Evolutionary conservation across 2,888 invertebrate genomes (phyloP), one percentile per base, ranked within the genome.

Genomic region (Netelia fuscicornis): DNA sequence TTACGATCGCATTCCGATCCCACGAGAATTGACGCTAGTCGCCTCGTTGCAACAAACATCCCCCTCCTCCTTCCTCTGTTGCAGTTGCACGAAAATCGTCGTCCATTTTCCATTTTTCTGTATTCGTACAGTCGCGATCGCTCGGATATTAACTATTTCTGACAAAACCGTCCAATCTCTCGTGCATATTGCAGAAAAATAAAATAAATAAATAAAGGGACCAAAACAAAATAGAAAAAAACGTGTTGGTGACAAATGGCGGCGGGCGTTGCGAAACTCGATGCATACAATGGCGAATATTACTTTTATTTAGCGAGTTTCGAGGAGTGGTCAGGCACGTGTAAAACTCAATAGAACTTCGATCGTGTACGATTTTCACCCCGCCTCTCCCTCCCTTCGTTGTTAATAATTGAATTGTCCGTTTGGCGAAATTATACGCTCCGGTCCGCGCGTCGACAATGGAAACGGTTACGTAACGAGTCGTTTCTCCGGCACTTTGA

Each of bases 1-100:
- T 84, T 84, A 80, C 80, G 76, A 84, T 84, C 80, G 84, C 71
- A 80, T 84, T 72, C 80, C 72, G 83, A 84, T 80, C 76, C 80
- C 70, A 44, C 25, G 76, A 76, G 72, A 81, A 84, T 84, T 60
- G 76, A 84, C 80, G 84, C 76, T 60, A 80, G 80, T 80, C 76
- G 64, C 48, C 30, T 54, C n/a, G 48, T 10, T 13, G 54, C 20
- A 52, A 54, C 52, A 64, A 52, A 30, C 17, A 52, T 30, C 74
- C 74, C 48, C 74, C 23, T 72, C 37, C 58, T 44, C 30, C 64
- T 3, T 3, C 30, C 30, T 30, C 52, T 48, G 37, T 64, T 17
- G 20, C 30, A 52, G 6, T 62, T 62, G 6, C 44, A 11, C 60
- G 48, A 48, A 13, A 48, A 13, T 48, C 48, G 48, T 37, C 37